Evolutionary conservation across 2,113 vertebrate genomes (phyloP), one percentile per base, ranked within the genome.

Genomic region (Caracal caracal): DNA sequence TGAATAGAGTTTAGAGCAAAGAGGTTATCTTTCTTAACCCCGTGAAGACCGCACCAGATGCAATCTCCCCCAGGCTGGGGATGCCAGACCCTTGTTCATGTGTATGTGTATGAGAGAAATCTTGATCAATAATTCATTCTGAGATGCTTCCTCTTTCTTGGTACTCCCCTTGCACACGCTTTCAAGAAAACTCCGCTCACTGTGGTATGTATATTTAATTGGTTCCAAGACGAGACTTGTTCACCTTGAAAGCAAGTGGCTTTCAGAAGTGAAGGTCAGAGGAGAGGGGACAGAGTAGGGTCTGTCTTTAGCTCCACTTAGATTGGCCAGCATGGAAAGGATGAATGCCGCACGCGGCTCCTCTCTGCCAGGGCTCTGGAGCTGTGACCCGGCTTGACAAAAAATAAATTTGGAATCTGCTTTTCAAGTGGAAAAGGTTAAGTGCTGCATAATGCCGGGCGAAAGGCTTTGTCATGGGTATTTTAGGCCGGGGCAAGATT

Each of bases 51-150:
- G 3, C 47, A 35, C n/a, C 73, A 89, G 88, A 53, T 66, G 13
- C 78, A 35, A 47, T 49, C 53, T 94, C 65, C 24, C 35, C 26
- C 81, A 71, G 47, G 20, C 33, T 33, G 53, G 65, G 53, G 78
- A 37, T 30, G 59, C 28, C 2, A 59, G 6, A 1, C 5, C 5
- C 93, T 26, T 35, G 47, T 1, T 0, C 15, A 7, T 37, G 63
- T 61, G 11, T 71, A 0, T 88, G 43, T 30, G n/a, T 82, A 79
- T 80, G 68, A 94, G 59, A 96, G 33, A 88, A 97, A 93, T 63
- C 63, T 22, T 76, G 49, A 96, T 95, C 94, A 97, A 94, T 94
- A 98, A 98, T 98, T 98, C 89, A 97, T 89, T 35, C 33, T 13
- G 85, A 97, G 96, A 94, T 11, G 66, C 90, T 85, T 93, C 88